A percentile compares a stretch with the other conserved stretches of the same genome.
Conservation (phyloP, 2,888 invertebrate genomes). For the Dryobota labecula region DNA sequence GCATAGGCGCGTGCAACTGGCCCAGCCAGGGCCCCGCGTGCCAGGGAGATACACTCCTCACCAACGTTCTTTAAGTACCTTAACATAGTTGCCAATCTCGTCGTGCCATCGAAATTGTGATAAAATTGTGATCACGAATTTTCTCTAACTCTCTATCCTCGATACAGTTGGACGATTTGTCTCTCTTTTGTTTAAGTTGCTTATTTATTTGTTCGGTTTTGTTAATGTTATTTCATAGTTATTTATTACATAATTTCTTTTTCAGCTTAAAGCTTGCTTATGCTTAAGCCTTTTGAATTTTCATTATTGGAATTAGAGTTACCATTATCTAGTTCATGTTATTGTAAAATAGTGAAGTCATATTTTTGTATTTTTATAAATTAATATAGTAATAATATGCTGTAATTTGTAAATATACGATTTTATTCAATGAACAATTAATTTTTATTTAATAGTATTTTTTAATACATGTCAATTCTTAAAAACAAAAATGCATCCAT, state of each 20-base stretch:
- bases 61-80: constrained; percentile 85
- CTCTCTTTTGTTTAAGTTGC: constrained; percentile 81
- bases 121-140: constrained; percentile 82
- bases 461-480: constrained; percentile 51
- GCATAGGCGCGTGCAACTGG: constrained; percentile 95
- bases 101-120: constrained; percentile 89
- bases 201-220: constrained; percentile 87
- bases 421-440: constrained; percentile 81
- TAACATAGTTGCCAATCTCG: constrained; percentile 73
- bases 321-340: constrained; percentile 86
- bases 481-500: constrained; percentile 33
- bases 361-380: constrained; percentile 85
- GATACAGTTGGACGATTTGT: constrained; percentile 75
- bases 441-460: constrained; percentile 67
- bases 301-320: constrained; percentile 81
- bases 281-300: constrained; percentile 76
- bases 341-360: constrained; percentile 84
- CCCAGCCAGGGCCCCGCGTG: constrained; percentile 95
- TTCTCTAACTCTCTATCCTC: constrained; percentile 68
- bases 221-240: constrained; percentile 88
- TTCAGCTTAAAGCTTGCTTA: constrained; percentile 81
- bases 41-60: constrained; percentile 92
- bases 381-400: constrained; percentile 81
- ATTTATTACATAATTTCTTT: constrained; percentile 85
- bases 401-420: constrained; percentile 87